Base-by-base conservation (phyloP, 2,888 invertebrate species). In the Buathra laborator region DNA sequence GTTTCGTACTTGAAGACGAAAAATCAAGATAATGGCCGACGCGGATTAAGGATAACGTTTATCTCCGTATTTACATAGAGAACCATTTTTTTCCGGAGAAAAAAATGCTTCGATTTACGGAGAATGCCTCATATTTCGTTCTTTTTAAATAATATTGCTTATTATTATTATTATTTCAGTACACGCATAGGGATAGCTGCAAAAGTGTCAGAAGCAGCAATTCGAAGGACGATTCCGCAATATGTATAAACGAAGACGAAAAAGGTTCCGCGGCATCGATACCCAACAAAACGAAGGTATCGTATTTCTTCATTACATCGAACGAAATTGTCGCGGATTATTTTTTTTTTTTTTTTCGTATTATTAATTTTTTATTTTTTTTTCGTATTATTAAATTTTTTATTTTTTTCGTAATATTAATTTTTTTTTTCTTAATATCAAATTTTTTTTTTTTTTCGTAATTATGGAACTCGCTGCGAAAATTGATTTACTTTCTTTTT, bases 261-360 rank as follows among this genome's bases (percentile, higher is more conserved):
- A 88, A 89, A 32, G 89, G 84, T n/a, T 90, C 92, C 0, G 51
- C 70, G 0, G 77, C 80, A 3, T 89, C 92, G 1, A 64, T 91
- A 32, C 86, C 89, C 3, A 88, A 85, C 14, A 89, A 91, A 44
- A 83, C 85, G 3, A 92, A 90, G 89, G 92, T 92, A 88, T 12
- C 70, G 7, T 24, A 0, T 66, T 5, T 29, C 9, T 12, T 3
- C 62, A 71, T 70, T 37, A 37, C 7, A 7, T 37, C 37, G 37
- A 37, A 37, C 37, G 37, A 37, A 24, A 24, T 3, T 24, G 2
- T 24, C 2, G 19, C 24, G 24, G 24, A 24, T 24, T 24, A 2
- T 19, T 19, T 19, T 19, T 19, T 19, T 19, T 19, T 19, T 37
- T 37, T 37, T 6, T 37, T 37, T 5, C 32, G 32, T 3, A 32